Evolutionary conservation across 1,140 invertebrate genomes (phyloP), one percentile per base, ranked within the genome.

Genomic region (Thrips palmi): DNA sequence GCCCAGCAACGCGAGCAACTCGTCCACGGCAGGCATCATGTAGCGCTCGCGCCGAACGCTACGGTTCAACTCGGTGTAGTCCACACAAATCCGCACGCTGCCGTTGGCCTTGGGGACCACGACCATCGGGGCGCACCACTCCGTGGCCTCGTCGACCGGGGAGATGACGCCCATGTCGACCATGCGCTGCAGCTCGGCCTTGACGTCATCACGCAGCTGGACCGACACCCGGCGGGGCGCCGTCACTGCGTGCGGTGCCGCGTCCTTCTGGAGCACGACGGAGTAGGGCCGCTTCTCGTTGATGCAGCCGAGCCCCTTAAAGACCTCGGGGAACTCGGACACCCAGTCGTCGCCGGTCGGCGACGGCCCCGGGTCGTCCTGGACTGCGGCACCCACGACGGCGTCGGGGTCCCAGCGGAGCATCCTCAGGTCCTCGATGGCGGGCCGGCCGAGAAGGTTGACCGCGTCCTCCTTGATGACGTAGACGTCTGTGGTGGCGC

Each of bases 111-210:
- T 62, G 8, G 49, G 48, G 4, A 59, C 55, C 5, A 50, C 37
- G 4, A 63, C 49, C 18, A 62, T 50, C 3, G 57, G 56, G n/a
- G 52, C 44, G 14, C 51, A 54, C 56, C 59, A 64, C 17, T 53
- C 50, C 2, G 51, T 54, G 6, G 49, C 47, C 30, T 48, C 41
- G 21, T 49, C 46, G 17, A 55, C 53, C 23, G 37, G 46, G 29
- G 45, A 45, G 18, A 55, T 59, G 11, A 58, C 47, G 10, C 44
- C 41, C 22, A 44, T 18, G 41, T 31, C 30, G 28, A 41, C 17
- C 39, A 55, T 30, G 11, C 45, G 37, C 17, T 55, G 33, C 11
- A 54, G 27, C 28, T 47, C 43, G 30, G 42, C 20, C 39, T 48
- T 41, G 22, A 49, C 35, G 37, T 50, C 41, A 2, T 42, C 39